Evolutionary conservation across 1,140 invertebrate species (phyloP).

Genomic region (Diorhabda carinulata): DNA sequence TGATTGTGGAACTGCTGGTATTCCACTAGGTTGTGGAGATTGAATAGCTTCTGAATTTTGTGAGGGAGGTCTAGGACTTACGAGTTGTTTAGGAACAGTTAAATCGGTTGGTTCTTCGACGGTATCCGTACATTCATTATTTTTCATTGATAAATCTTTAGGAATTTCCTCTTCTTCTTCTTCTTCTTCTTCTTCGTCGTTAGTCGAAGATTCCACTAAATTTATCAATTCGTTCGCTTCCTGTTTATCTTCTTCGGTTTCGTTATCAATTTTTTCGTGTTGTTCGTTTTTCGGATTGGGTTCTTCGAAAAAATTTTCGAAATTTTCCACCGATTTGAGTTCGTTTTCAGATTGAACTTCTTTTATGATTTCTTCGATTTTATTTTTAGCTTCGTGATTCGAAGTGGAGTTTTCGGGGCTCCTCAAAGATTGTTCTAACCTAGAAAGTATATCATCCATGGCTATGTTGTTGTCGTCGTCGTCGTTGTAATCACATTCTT

Average conservation of each 20-base stretch:
- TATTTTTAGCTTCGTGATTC: slow-evolving; percentile 4
- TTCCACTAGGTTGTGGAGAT: slow-evolving; percentile 62
- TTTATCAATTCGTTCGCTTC: slow-evolving; percentile 24
- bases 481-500: slow-evolving; percentile 53
- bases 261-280: slow-evolving; percentile 23
- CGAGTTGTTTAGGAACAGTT: slow-evolving; percentile 41
- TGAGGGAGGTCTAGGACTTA: slow-evolving; percentile 51
- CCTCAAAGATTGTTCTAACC: slow-evolving; percentile 54
- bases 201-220: slow-evolving; percentile 41
- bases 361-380: not conserved
- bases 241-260: slow-evolving; percentile 25
- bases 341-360: slow-evolving; percentile 18
- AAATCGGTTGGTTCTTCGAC: slow-evolving; percentile 41
- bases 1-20: slow-evolving; percentile 58
- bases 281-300: slow-evolving; percentile 18
- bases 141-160: slow-evolving; percentile 47
- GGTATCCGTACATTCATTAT: slow-evolving; percentile 41
- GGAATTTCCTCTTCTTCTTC: slow-evolving; percentile 31
- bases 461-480: slow-evolving; percentile 59
- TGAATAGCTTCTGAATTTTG: slow-evolving; percentile 60
- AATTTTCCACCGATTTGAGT: slow-evolving; percentile 17
- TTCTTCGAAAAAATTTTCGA: slow-evolving; percentile 26
- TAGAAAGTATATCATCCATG: slow-evolving; percentile 56
- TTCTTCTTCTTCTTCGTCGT: slow-evolving; percentile 41
- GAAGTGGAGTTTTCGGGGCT: slow-evolving; percentile 47